Percentiles rank a stretch among this genome's conserved stretches.
phyloP scores from a whole-genome alignment of 2,888 invertebrate genomes.

The Caenorhabditis virilis region DNA sequence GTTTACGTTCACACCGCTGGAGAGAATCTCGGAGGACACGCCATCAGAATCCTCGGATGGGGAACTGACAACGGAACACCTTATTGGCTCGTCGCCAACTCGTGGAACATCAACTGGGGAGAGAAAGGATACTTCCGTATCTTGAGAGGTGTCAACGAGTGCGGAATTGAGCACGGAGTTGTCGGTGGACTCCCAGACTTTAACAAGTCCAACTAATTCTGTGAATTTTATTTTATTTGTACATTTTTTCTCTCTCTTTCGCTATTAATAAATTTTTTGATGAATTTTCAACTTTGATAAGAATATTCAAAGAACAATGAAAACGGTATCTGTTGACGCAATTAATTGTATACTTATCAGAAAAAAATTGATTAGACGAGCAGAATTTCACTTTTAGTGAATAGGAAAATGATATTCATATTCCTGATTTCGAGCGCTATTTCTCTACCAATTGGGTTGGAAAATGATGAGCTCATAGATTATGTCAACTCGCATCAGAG shows the following conservation, averaged over 20 bases:
- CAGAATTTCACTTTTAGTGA: too few relatives aligned
- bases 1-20: slow-evolving; percentile 72
- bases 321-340: too few relatives aligned
- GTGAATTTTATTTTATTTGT: too few relatives aligned
- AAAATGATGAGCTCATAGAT: slow-evolving; percentile 34
- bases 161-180: slow-evolving; percentile 39
- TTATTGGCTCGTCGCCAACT: slow-evolving; percentile 89
- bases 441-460: too few relatives aligned
- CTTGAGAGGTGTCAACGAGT: slow-evolving; percentile 38
- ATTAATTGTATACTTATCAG: too few relatives aligned
- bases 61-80: slow-evolving; percentile 78
- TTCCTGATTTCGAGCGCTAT: too few relatives aligned
- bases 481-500: slow-evolving; percentile 41
- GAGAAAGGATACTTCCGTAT: slow-evolving; percentile 72
- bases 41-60: slow-evolving; percentile 85
- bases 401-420: too few relatives aligned
- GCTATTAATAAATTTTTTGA: too few relatives aligned
- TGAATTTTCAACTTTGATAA: too few relatives aligned
- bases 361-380: too few relatives aligned
- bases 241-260: too few relatives aligned
- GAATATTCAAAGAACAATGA: too few relatives aligned
- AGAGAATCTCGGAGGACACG: slow-evolving; percentile 79
- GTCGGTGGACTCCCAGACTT: slow-evolving; percentile 43
- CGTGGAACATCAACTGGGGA: slow-evolving; percentile 92
- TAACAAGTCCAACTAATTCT: slow-evolving; percentile 4